Conservation (phyloP, 2,888 invertebrate species). For the Noctua janthe region DNA sequence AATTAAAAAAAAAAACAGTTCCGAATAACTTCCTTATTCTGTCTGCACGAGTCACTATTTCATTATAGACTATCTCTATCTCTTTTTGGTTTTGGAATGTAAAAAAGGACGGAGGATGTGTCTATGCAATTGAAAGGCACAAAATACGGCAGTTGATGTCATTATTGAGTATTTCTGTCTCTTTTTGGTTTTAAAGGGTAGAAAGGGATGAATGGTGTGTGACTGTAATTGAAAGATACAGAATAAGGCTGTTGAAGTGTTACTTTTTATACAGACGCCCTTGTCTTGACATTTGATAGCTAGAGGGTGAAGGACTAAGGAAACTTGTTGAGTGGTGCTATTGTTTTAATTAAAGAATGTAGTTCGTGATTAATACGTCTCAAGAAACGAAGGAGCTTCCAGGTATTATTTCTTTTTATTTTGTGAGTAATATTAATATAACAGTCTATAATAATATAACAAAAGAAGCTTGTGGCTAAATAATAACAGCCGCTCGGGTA, state of each 20-base stretch:
- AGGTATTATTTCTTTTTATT: not conserved
- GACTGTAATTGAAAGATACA: constrained; percentile 34
- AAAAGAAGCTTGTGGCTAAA: no score
- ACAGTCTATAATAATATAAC: not conserved
- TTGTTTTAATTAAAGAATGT: constrained; percentile 32
- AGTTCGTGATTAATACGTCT: not conserved
- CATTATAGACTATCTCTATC: constrained; percentile 54
- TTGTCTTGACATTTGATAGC: constrained; percentile 73
- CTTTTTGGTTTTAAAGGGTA: constrained; percentile 47
- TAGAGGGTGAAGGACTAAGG: constrained; percentile 61
- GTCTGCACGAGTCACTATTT: constrained; percentile 44
- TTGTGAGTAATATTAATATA: not conserved
- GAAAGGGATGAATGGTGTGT: constrained; percentile 14
- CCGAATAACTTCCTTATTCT: constrained; percentile 72
- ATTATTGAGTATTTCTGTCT: constrained; percentile 57
- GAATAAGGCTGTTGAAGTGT: constrained; percentile 62
- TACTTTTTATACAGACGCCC: constrained; percentile 66
- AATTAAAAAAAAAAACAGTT: constrained; percentile 64
- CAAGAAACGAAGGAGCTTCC: not conserved
- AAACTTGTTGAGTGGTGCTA: constrained; percentile 59
- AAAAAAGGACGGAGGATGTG: constrained; percentile 17
- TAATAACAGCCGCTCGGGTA: not conserved
- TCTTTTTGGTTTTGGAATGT: constrained; percentile 48
- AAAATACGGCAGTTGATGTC: not conserved
- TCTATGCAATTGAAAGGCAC: constrained; percentile 12